phyloP scores from a whole-genome alignment of 2,888 invertebrate genomes.

The Chromoteleia sp. region DNA sequence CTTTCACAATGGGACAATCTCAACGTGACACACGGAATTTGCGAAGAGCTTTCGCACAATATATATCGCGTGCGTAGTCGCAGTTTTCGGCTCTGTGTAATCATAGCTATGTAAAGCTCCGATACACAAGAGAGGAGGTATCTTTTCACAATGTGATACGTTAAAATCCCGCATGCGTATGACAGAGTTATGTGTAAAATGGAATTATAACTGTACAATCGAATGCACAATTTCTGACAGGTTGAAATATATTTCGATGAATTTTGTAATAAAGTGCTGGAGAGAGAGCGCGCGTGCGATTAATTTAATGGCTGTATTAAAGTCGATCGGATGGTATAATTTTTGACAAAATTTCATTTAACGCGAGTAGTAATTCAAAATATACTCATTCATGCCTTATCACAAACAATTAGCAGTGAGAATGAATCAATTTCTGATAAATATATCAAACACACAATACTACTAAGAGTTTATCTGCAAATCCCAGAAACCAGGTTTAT shows the following conservation, averaged over 20 bases:
- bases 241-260: constrained; percentile 53
- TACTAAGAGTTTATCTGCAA: too few species aligned
- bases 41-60: constrained; percentile 60
- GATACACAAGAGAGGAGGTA: constrained; percentile 43
- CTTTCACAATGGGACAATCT: constrained; percentile 61
- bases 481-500: too few species aligned
- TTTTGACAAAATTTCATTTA: constrained; percentile 19
- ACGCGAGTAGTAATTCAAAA: too few species aligned
- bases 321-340: constrained; percentile 20
- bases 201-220: constrained; percentile 60
- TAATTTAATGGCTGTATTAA: constrained; percentile 54
- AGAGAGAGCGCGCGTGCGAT: constrained; percentile 44
- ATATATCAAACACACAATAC: too few species aligned
- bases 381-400: too few species aligned
- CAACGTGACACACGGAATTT: constrained; percentile 61
- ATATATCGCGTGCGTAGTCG: constrained; percentile 50
- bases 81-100: constrained; percentile 55
- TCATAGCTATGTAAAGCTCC: constrained; percentile 49
- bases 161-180: constrained; percentile 54
- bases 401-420: too few species aligned
- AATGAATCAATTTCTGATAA: too few species aligned
- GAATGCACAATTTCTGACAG: constrained; percentile 59
- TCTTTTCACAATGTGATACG: constrained; percentile 49
- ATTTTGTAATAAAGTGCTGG: constrained; percentile 48
- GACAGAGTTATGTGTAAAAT: constrained; percentile 62